Base-by-base conservation (phyloP, 2,888 invertebrate species). In the Apamea crenata region DNA sequence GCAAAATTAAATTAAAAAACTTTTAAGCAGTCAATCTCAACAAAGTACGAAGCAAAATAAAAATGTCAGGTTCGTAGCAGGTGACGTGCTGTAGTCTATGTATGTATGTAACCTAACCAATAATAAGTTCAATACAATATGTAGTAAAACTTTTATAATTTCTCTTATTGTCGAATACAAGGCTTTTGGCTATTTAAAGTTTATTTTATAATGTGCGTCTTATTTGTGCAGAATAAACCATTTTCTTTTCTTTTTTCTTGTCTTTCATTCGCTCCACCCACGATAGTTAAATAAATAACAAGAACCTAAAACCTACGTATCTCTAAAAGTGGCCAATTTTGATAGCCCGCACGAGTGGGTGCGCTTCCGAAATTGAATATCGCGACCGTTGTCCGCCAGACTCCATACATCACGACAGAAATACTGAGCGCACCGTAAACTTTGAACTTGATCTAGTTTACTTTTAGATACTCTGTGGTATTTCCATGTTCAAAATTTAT, bases 321-420 rank as follows among this genome's bases (percentile, higher is more conserved):
- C 86, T 75, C 86, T 65, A 78, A 77, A 86, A 80, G 36, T 25
- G 75, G 8, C 59, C 66, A 75, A 80, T 84, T 86, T 71, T 59
- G 44, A 70, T 14, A 70, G 59, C 68, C 69, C 44, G 16, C 67
- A 16, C 44, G 68, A 68, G 47, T 71, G 71, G 66, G 68, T 56
- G 40, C 70, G 74, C 78, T 74, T 32, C 36, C 65, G 67, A 85
- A 86, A 89, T 89, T 87, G 83, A 87, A 88, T 89, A 87, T 83
- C 80, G 74, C 71, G 61, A 63, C 72, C 68, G 44, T 66, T 47
- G 75, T 73, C 53, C 73, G 77, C 61, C 79, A 67, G 73, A 29
- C 69, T 63, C 72, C 80, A 88, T 89, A 81, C 80, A 89, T 89
- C 88, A 83, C 80, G 66, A 44, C 67, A 29, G 29, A 70, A 77